These are phyloP conservation scores for Tyria jacobaeae DNA, from an alignment of 2,888 invertebrate genomes.

Conservation along the genomic window DNA sequence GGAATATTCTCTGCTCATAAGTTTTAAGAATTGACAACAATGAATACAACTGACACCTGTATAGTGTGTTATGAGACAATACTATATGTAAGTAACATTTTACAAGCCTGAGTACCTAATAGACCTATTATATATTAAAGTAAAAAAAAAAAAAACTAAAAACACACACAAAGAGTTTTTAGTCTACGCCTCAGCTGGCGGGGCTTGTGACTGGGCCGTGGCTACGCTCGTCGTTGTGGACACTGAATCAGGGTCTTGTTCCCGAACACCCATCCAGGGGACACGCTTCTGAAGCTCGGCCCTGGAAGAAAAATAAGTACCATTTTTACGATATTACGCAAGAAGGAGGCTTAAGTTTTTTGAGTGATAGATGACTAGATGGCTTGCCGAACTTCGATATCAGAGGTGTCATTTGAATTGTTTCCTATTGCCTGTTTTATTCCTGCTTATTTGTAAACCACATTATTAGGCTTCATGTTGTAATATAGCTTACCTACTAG, in stretches of 20 bases:
- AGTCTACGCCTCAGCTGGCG: slow-evolving; percentile 62
- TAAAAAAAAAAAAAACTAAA: not conserved
- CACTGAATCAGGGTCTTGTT: slow-evolving; percentile 85
- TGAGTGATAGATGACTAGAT: too few relatives aligned
- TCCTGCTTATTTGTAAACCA: too few relatives aligned
- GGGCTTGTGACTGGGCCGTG: slow-evolving; percentile 62
- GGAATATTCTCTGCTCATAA: too few relatives aligned
- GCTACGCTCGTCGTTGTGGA: slow-evolving; percentile 84
- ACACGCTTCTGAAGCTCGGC: slow-evolving; percentile 92
- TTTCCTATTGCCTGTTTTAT: too few relatives aligned
- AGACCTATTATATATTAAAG: not conserved
- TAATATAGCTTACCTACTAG: too few relatives aligned
- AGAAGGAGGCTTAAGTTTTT: not conserved
- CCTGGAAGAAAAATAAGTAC: slow-evolving; percentile 69
- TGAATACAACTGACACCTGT: not conserved
- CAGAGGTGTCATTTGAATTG: too few relatives aligned
- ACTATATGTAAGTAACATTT: not conserved
- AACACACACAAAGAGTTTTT: not conserved
- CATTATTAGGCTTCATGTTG: too few relatives aligned
- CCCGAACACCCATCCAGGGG: slow-evolving; percentile 92
- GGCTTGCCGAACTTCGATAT: too few relatives aligned
- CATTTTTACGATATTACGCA: too few relatives aligned
- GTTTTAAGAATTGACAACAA: too few relatives aligned
- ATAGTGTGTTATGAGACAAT: not conserved
- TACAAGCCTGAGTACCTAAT: not conserved